Evolutionary conservation across 2,888 invertebrate genomes (phyloP).

Genomic region (Chorisops tibialis): DNA sequence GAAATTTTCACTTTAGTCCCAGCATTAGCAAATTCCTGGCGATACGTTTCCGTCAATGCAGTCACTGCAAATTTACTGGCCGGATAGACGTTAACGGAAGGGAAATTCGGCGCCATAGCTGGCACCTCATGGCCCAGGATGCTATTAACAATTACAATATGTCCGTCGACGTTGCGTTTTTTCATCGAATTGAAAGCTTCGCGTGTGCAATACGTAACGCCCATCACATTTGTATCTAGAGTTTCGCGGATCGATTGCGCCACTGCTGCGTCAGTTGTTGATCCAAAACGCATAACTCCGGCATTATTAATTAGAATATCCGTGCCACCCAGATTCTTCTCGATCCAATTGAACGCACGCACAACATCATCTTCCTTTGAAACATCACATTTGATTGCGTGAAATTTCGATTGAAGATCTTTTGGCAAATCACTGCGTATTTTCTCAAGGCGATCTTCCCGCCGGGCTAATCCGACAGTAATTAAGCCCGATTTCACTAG

Average conservation of each 20-base stretch:
- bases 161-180: slow-evolving; percentile 47
- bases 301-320: slow-evolving; percentile 61
- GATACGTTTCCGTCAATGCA: slow-evolving; percentile 45
- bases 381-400: slow-evolving; percentile 52
- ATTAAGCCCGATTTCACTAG: slow-evolving; percentile 55
- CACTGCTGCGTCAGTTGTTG: slow-evolving; percentile 32
- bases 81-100: slow-evolving; percentile 42
- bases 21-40: slow-evolving; percentile 45
- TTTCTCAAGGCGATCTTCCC: slow-evolving; percentile 48
- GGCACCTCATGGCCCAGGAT: slow-evolving; percentile 40
- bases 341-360: slow-evolving; percentile 55
- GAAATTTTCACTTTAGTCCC: slow-evolving; percentile 43
- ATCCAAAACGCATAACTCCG: slow-evolving; percentile 44
- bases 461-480: slow-evolving; percentile 58
- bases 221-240: slow-evolving; percentile 52
- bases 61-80: slow-evolving; percentile 47
- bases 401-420: slow-evolving; percentile 38
- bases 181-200: slow-evolving; percentile 53
- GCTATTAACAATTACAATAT: slow-evolving; percentile 53
- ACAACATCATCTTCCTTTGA: slow-evolving; percentile 56
- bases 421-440: slow-evolving; percentile 38
- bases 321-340: slow-evolving; percentile 53
- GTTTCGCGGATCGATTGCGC: slow-evolving; percentile 42
- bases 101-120: slow-evolving; percentile 21
- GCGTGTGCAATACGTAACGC: slow-evolving; percentile 50